These are phyloP conservation scores for Trachythela sp. DNA, from an alignment of 64 coral and sea anemone species.

Conservation along the genomic window DNA sequence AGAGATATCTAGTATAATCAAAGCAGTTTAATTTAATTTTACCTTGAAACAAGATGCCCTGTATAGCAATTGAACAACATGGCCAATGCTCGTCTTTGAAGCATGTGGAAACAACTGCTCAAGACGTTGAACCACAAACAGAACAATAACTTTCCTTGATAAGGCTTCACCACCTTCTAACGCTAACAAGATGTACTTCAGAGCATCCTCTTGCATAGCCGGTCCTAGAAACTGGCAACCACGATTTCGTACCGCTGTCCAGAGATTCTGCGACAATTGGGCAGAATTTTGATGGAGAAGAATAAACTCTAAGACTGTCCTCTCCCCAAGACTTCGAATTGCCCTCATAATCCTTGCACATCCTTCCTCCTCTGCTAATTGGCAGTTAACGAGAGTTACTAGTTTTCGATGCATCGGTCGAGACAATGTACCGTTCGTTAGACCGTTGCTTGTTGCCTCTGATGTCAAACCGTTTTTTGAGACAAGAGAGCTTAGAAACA, in stretches of 20 bases:
- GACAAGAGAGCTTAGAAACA: conserved; percentile 64
- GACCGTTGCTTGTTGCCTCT: conserved; percentile 38
- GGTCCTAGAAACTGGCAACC: conserved; percentile 99
- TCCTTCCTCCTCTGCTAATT: conserved; percentile 88
- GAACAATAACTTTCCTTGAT: conserved; percentile 90
- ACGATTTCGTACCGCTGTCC: conserved; percentile 93
- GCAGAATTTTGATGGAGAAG: conserved; percentile 94
- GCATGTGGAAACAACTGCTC: conserved; percentile 85
- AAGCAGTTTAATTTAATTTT: not conserved
- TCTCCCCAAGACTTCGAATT: conserved; percentile 86
- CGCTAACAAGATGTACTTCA: conserved; percentile 78
- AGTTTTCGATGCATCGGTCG: conserved; percentile 96
- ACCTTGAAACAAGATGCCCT: conserved; percentile 97
- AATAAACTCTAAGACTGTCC: conserved; percentile 90
- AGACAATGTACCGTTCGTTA: conserved; percentile 56
- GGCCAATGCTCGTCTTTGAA: conserved; percentile 96
- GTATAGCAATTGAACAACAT: conserved; percentile 95
- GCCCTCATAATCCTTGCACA: conserved; percentile 90
- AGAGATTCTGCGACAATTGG: conserved; percentile 85
- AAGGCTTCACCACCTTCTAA: conserved; percentile 88
- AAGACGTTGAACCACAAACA: conserved; percentile 95
- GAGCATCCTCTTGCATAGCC: conserved; percentile 97
- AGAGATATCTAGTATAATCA: too few species aligned
- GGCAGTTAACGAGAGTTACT: conserved; percentile 94
- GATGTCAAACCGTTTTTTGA: conserved; percentile 38